Evolutionary conservation across 2,888 invertebrate species (phyloP).

Genomic region (Crocallis elinguaria): DNA sequence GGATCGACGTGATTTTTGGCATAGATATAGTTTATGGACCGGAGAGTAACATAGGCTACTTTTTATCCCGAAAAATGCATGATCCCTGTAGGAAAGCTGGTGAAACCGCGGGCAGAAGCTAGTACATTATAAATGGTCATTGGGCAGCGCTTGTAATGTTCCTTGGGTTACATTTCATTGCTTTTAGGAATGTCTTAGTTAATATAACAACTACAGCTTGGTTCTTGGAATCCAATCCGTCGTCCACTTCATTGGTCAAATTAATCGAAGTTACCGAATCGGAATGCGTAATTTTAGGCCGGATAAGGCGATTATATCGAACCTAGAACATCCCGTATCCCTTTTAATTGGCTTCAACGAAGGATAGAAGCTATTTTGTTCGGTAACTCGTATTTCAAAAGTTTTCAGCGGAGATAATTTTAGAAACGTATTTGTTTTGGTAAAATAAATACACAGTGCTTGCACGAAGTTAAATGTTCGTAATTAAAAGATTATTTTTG

Average conservation of each 20-base stretch:
- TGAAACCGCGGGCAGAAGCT: too few species aligned
- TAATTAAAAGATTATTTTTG: not conserved
- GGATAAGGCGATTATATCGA: conserved; percentile 34
- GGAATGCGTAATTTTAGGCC: conserved; percentile 7
- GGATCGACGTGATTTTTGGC: too few species aligned
- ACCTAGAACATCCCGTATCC: conserved; percentile 37
- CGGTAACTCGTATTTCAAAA: conserved; percentile 31
- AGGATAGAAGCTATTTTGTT: conserved; percentile 29
- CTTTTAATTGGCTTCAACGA: conserved; percentile 32
- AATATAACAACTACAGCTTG: too few species aligned
- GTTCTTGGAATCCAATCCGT: not conserved
- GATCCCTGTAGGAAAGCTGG: too few species aligned
- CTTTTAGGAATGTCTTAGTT: too few species aligned
- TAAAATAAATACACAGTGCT: conserved; percentile 26
- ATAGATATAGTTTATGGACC: too few species aligned
- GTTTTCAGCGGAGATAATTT: conserved; percentile 27
- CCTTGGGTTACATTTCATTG: too few species aligned
- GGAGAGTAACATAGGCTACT: too few species aligned
- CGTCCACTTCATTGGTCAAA: conserved; percentile 8
- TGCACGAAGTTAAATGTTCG: conserved; percentile 14
- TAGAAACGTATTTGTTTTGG: conserved; percentile 32
- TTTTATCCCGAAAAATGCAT: too few species aligned
- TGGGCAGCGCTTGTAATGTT: too few species aligned
- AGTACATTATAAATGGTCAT: too few species aligned
- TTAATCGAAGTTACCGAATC: conserved; percentile 14